These are phyloP conservation scores for Diadumene lineata DNA, from an alignment of 92 coral and sea anemone species.

Conservation along the genomic window DNA sequence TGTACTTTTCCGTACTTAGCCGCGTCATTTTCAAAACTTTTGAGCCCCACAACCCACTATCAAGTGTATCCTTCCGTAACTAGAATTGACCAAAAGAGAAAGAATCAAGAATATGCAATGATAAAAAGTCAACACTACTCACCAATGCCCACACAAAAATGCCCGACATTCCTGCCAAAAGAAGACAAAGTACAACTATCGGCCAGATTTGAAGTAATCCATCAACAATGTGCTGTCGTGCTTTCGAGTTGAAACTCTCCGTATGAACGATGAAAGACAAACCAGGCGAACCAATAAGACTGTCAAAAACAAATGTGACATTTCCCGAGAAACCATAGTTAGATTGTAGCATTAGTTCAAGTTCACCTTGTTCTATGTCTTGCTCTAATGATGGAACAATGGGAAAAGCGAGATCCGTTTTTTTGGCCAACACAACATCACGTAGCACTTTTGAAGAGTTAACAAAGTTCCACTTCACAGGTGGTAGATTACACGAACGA, in stretches of 20 bases:
- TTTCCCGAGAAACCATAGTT: background rate
- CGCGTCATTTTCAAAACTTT: too few species aligned
- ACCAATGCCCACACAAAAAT: conserved; percentile 65
- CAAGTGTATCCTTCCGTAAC: too few species aligned
- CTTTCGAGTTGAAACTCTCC: conserved; percentile 13
- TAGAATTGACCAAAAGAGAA: too few species aligned
- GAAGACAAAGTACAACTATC: conserved; percentile 39
- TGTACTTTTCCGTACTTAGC: too few species aligned
- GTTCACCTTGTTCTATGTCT: conserved; percentile 24
- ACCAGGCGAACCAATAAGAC: conserved; percentile 32
- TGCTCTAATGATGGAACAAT: conserved; percentile 18
- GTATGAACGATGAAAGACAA: conserved; percentile 44
- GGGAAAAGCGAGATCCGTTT: conserved; percentile 33
- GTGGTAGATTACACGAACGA: conserved; percentile 10
- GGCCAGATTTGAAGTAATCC: conserved; percentile 49
- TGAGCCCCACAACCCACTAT: too few species aligned
- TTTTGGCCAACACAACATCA: conserved; percentile 1
- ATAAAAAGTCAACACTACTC: too few species aligned
- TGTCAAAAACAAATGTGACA: conserved; percentile 23
- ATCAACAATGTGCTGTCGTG: conserved; percentile 19
- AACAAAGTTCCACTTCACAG: conserved; percentile 13
- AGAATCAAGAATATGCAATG: too few species aligned
- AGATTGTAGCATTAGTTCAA: background rate
- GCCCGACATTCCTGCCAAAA: conserved; percentile 63
- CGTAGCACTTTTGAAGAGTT: background rate